Evolutionary conservation across 64 coral and sea anemone species (phyloP).

Genomic region (Pocillopora verrucosa): DNA sequence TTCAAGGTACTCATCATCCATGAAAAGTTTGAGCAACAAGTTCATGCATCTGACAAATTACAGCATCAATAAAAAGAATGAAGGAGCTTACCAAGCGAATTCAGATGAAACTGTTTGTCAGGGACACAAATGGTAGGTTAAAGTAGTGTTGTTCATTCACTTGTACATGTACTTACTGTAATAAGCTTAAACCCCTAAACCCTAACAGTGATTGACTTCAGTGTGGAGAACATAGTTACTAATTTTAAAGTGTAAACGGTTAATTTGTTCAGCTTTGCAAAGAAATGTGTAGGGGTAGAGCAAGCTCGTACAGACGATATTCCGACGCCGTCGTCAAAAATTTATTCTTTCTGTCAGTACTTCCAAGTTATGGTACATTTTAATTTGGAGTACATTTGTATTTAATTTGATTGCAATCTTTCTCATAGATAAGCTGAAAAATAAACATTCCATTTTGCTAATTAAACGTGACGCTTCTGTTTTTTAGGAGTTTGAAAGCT

Average conservation of each 20-base stretch:
- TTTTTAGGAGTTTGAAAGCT: slow-evolving; percentile 88
- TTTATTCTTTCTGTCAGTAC: too few relatives aligned
- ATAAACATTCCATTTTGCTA: background rate
- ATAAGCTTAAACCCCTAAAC: background rate
- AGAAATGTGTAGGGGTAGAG: too few relatives aligned
- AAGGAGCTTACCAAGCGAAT: slow-evolving; percentile 88
- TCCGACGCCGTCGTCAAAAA: too few relatives aligned
- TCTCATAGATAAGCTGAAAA: background rate
- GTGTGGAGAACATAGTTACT: too few relatives aligned
- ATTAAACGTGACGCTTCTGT: too few relatives aligned
- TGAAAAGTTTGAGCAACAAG: slow-evolving; percentile 92
- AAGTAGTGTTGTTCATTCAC: background rate
- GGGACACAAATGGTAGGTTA: slow-evolving; percentile 91
- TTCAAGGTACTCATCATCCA: slow-evolving; percentile 78
- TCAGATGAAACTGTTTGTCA: slow-evolving; percentile 92
- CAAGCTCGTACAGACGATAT: too few relatives aligned
- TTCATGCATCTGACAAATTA: slow-evolving; percentile 99
- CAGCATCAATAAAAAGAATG: slow-evolving; percentile 99
- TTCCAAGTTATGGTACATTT: too few relatives aligned
- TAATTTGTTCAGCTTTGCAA: too few relatives aligned
- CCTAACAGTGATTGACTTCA: too few relatives aligned
- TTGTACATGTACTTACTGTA: background rate
- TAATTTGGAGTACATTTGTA: too few relatives aligned
- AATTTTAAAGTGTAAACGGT: too few relatives aligned
- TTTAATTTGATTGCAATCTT: background rate